Evolutionary conservation across 1,140 invertebrate species (phyloP), one percentile per base, ranked within the genome.

Genomic region (Notospermus geniculatus): DNA sequence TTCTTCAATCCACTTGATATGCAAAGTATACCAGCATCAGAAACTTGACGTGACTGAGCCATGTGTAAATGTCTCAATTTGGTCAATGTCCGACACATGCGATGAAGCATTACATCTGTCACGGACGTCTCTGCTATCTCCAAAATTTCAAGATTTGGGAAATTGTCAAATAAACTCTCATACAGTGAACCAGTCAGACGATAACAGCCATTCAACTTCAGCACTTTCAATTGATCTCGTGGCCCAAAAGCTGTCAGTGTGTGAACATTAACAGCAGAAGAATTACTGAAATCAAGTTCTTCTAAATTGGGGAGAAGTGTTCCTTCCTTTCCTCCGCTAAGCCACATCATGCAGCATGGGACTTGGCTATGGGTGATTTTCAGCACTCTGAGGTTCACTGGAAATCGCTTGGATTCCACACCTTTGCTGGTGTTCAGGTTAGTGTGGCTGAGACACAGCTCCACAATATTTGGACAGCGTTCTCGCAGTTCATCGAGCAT

Each of bases 401-500:
- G 71, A 17, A 71, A 55, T 23, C 62, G 45, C 11, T 39, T 53
- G 32, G 52, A 28, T 5, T 65, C 43, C n/a, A 72, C 28, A 36
- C 32, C 32, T 36, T 36, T 36, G 15, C 32, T 36, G 52, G 68
- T 65, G 5, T 65, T 59, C 19, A 61, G 57, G 54, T 66, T 71
- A 50, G 64, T 65, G 1, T 57, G 53, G 19, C 63, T 45, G 19
- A 72, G 30, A 45, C 63, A 56, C 22, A 72, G 53, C 29, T 64
- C 59, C 28, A 32, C 43, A 23, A 72, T 57, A 17, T 64, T 64
- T 30, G 71, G 71, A 62, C 71, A 72, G 45, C 69, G 60, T 23
- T 67, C 65, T 25, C 55, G 27, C 25, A 72, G 50, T 27, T 72
- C 69, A 23, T 53, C 25, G n/a, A 72, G 45, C 69, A 71, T 71